Conservation (phyloP, 2,888 invertebrate species). For the Nineta flava region DNA sequence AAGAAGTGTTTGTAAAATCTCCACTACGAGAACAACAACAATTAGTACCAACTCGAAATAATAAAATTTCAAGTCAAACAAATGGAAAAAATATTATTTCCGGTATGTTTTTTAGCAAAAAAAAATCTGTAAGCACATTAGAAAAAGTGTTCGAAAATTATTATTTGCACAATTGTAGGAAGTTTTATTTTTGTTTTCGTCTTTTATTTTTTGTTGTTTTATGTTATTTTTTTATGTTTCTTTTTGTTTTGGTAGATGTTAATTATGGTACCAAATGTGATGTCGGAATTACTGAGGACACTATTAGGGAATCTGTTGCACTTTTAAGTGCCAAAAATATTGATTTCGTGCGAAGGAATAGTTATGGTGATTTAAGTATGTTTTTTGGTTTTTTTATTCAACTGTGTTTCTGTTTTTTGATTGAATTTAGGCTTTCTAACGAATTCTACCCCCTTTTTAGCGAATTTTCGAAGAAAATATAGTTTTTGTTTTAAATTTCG, state of each 20-base stretch:
- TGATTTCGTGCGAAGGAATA: conserved; percentile 56
- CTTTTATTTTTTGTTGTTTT: not conserved
- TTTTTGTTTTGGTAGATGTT: conserved; percentile 1
- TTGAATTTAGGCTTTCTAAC: too few species aligned
- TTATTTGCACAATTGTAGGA: too few species aligned
- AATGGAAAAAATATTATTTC: conserved; percentile 10
- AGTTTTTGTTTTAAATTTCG: not conserved
- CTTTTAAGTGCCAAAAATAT: conserved; percentile 36
- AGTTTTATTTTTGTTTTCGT: not conserved
- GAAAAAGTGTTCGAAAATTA: too few species aligned
- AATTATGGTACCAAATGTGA: conserved; percentile 7
- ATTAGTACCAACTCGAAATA: conserved; percentile 14
- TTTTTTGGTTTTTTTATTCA: conserved; percentile 17
- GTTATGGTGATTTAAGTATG: conserved; percentile 59
- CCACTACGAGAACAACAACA: conserved; percentile 32
- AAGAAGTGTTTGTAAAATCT: conserved; percentile 20
- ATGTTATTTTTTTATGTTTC: not conserved
- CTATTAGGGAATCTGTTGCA: conserved; percentile 28
- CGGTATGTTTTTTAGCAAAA: conserved; percentile 10
- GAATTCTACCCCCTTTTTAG: not conserved
- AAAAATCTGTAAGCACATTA: too few species aligned
- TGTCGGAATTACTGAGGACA: conserved; percentile 21
- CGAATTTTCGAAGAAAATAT: too few species aligned
- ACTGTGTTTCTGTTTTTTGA: conserved; percentile 4
- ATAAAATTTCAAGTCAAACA: conserved; percentile 1